Conservation (phyloP, 1,140 invertebrate species). For the Drosophila kohkoa region DNA sequence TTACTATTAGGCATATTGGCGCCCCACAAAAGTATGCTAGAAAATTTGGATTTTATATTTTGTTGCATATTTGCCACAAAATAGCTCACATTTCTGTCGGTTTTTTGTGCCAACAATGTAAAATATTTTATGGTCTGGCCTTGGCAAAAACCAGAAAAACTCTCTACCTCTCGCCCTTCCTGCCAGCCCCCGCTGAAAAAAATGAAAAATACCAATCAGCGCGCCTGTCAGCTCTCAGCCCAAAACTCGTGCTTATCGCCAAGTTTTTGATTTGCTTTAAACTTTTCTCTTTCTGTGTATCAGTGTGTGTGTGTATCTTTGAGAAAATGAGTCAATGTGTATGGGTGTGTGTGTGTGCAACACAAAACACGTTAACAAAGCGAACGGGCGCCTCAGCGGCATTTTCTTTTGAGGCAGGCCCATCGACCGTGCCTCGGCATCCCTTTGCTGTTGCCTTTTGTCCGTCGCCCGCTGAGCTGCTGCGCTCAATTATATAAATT, state of each 20-base stretch:
- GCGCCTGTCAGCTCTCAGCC: conserved; percentile 63
- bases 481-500: conserved; percentile 79
- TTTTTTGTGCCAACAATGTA: conserved; percentile 66
- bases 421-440: conserved; percentile 36
- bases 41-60: conserved; percentile 64
- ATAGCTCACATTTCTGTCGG: conserved; percentile 67
- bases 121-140: conserved; percentile 76
- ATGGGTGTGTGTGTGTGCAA: conserved; percentile 34
- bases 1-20: background rate
- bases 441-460: conserved; percentile 28
- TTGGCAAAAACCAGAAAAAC: conserved; percentile 35
- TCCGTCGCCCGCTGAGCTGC: conserved; percentile 47
- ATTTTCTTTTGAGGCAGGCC: conserved; percentile 70
- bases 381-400: conserved; percentile 36
- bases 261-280: conserved; percentile 82
- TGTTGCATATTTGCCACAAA: conserved; percentile 67
- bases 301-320: conserved; percentile 1
- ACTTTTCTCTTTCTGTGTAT: conserved; percentile 58
- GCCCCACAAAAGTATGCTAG: conserved; percentile 58
- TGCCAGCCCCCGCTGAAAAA: conserved; percentile 13
- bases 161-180: background rate
- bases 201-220: conserved; percentile 77
- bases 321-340: background rate
- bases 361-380: conserved; percentile 42
- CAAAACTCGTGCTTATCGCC: conserved; percentile 77